Evolutionary conservation across 2,888 invertebrate genomes (phyloP).

Genomic region (Drosophila austrosaltans): DNA sequence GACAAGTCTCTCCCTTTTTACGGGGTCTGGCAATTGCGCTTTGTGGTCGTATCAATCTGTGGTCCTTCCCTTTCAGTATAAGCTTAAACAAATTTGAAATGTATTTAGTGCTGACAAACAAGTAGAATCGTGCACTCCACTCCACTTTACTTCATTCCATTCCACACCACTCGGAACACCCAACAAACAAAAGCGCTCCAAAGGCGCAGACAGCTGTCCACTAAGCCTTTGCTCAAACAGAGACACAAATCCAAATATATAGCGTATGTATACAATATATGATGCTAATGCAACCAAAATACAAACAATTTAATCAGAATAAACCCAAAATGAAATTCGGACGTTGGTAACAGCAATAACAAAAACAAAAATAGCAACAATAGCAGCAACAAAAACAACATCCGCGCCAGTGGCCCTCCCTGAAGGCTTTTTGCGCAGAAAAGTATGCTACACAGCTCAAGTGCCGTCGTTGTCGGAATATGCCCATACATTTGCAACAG

Average conservation of each 20-base stretch:
- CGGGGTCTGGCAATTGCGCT: not conserved
- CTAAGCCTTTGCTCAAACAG: slow-evolving; percentile 64
- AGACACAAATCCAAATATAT: slow-evolving; percentile 29
- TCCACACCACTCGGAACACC: too few relatives aligned
- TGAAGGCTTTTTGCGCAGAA: slow-evolving; percentile 65
- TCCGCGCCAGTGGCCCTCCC: slow-evolving; percentile 53
- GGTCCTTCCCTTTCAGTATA: slow-evolving; percentile 60
- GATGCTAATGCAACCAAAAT: slow-evolving; percentile 75
- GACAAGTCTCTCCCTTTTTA: not conserved
- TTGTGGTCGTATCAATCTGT: slow-evolving; percentile 65
- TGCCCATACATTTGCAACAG: slow-evolving; percentile 54
- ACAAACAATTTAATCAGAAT: slow-evolving; percentile 79
- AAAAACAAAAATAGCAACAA: slow-evolving; percentile 16
- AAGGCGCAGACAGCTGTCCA: slow-evolving; percentile 47
- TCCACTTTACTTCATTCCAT: not conserved
- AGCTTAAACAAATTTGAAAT: slow-evolving; percentile 77
- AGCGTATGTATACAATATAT: slow-evolving; percentile 32
- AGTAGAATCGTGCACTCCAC: slow-evolving; percentile 30
- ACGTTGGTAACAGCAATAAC: slow-evolving; percentile 36
- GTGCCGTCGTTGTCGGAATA: slow-evolving; percentile 59
- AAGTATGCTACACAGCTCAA: slow-evolving; percentile 74
- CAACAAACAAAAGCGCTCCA: not conserved
- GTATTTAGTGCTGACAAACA: slow-evolving; percentile 74
- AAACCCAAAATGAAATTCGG: slow-evolving; percentile 76
- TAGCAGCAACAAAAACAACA: slow-evolving; percentile 27